These are phyloP conservation scores for Lithosia quadra DNA, from an alignment of 2,888 invertebrate genomes.

Conservation along the genomic window DNA sequence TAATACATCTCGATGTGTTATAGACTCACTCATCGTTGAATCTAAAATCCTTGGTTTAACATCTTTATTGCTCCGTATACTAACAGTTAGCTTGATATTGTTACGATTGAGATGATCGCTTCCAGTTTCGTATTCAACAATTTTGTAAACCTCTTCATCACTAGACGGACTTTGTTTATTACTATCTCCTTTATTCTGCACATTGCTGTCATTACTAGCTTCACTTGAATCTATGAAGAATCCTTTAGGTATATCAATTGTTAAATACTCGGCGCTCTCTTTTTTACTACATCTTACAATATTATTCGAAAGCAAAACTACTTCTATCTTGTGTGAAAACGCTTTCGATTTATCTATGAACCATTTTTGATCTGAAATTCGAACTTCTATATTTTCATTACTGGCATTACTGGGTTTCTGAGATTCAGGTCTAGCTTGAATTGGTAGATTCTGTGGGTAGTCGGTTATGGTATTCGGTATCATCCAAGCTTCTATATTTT, in stretches of 20 bases:
- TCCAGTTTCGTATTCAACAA: slow-evolving; percentile 75
- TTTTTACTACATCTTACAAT: slow-evolving; percentile 47
- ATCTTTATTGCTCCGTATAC: slow-evolving; percentile 54
- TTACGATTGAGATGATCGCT: slow-evolving; percentile 55
- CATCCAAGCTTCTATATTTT: slow-evolving; percentile 78
- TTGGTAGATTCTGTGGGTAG: slow-evolving; percentile 42
- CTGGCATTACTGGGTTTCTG: slow-evolving; percentile 46
- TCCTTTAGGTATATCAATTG: slow-evolving; percentile 74
- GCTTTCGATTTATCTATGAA: slow-evolving; percentile 70
- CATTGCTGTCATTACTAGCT: slow-evolving; percentile 49
- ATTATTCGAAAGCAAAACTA: slow-evolving; percentile 69
- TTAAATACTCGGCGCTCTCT: slow-evolving; percentile 67
- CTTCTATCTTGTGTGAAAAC: slow-evolving; percentile 69
- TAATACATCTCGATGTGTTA: slow-evolving; percentile 59
- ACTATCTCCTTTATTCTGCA: not conserved
- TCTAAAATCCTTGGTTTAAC: slow-evolving; percentile 57
- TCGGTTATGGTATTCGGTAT: slow-evolving; percentile 65
- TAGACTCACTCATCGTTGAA: slow-evolving; percentile 52
- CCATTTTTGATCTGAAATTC: slow-evolving; percentile 67
- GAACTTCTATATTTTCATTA: slow-evolving; percentile 59
- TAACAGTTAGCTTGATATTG: slow-evolving; percentile 59
- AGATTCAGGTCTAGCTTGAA: slow-evolving; percentile 30
- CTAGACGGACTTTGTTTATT: slow-evolving; percentile 56
- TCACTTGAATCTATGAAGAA: slow-evolving; percentile 66
- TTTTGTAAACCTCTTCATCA: slow-evolving; percentile 75